phyloP scores from a whole-genome alignment of 2,797 vertebrate genomes.

The Enteromius radiatus region DNA sequence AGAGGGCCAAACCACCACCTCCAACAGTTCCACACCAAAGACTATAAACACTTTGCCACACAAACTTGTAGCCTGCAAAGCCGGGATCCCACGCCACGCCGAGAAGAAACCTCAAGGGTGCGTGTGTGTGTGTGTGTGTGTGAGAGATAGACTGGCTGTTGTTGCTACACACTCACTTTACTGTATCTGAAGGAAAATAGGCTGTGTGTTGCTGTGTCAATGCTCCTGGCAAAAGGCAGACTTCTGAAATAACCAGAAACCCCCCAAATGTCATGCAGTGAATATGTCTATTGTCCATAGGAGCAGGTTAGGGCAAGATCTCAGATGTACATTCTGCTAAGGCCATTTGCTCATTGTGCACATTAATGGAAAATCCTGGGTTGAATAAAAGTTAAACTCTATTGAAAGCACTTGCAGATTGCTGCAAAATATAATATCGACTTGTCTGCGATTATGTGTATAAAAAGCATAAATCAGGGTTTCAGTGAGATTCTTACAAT shows the following conservation, averaged over 20 bases:
- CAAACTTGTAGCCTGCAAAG: constrained; percentile 54
- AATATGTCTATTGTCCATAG: constrained; percentile 63
- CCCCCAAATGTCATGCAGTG: constrained; percentile 54
- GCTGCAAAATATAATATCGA: neutral
- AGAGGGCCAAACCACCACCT: constrained; percentile 60
- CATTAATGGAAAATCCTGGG: neutral
- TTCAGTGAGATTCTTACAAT: neutral
- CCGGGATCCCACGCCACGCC: constrained; percentile 27
- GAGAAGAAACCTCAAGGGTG: constrained; percentile 23
- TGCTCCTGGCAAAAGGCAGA: constrained; percentile 55
- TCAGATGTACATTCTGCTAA: constrained; percentile 46
- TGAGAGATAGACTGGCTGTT: constrained; percentile 38
- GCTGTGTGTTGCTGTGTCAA: constrained; percentile 55
- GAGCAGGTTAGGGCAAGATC: constrained; percentile 44
- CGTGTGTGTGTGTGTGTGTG: constrained; percentile 39
- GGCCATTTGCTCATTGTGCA: constrained; percentile 24
- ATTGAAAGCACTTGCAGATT: neutral
- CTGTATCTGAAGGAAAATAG: constrained; percentile 47
- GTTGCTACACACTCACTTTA: constrained; percentile 55
- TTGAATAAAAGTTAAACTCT: constrained; percentile 8
- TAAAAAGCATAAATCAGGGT: neutral
- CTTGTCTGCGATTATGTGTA: neutral
- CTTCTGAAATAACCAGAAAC: constrained; percentile 62
- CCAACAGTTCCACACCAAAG: constrained; percentile 50
- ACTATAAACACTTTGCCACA: constrained; percentile 57